These are phyloP conservation scores for Catostomus latipinnis DNA, from an alignment of 2,797 vertebrate genomes.

Conservation along the genomic window DNA sequence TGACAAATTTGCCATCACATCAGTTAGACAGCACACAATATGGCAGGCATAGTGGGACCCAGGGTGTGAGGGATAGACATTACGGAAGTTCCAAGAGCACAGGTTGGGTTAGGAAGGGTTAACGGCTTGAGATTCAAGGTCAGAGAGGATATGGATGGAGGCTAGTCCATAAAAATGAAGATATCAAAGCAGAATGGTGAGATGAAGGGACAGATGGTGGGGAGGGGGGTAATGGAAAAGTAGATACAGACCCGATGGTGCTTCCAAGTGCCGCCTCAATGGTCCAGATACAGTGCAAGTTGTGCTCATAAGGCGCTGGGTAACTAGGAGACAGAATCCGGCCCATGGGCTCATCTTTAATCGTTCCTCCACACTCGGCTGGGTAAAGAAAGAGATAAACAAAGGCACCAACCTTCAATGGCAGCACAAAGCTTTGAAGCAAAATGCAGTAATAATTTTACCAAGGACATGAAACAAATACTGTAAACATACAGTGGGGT, in stretches of 20 bases:
- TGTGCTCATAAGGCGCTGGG: conserved; percentile 95
- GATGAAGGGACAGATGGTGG: conserved; percentile 26
- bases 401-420: conserved; percentile 15
- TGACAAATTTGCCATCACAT: conserved; percentile 23
- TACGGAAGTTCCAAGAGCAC: not conserved
- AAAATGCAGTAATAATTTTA: not conserved
- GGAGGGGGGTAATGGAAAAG: conserved; percentile 1
- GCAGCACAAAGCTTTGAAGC: too few relatives aligned
- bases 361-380: conserved; percentile 93
- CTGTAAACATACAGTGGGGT: too few relatives aligned
- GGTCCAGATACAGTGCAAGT: conserved; percentile 96
- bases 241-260: conserved; percentile 90
- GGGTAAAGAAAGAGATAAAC: conserved; percentile 32
- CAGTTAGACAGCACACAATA: not conserved
- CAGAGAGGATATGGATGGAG: not conserved
- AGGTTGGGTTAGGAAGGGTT: conserved; percentile 59
- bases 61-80: conserved; percentile 5
- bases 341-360: conserved; percentile 85
- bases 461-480: not conserved
- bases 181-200: conserved; percentile 21
- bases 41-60: conserved; percentile 45
- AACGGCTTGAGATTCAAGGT: conserved; percentile 62
- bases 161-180: conserved; percentile 30
- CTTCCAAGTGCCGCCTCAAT: conserved; percentile 92
- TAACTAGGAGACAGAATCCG: conserved; percentile 95